Conservation (phyloP, 2,888 invertebrate species). For the Parelbella ahira region DNA sequence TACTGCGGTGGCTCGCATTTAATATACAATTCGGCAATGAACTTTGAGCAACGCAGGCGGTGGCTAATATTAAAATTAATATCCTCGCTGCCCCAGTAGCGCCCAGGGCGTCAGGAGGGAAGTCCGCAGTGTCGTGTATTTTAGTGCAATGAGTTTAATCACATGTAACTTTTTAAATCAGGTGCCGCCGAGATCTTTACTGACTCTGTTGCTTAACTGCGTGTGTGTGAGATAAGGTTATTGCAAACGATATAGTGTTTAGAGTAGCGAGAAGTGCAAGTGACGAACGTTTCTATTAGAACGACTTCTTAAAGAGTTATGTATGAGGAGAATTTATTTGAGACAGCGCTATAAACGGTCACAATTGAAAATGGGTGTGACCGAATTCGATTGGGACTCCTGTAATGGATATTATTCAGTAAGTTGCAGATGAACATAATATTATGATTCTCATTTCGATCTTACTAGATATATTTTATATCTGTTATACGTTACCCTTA, state of each 20-base stretch:
- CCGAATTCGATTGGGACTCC: constrained; percentile 72
- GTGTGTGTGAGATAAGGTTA: constrained; percentile 68
- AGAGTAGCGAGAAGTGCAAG: no score
- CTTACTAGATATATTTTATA: no score
- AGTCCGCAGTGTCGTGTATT: constrained; percentile 43
- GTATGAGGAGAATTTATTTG: constrained; percentile 40
- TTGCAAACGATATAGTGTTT: no score
- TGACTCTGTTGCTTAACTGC: constrained; percentile 59
- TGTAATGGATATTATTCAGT: constrained; percentile 73
- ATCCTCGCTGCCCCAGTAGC: constrained; percentile 72
- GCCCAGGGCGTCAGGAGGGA: constrained; percentile 61
- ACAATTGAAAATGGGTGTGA: constrained; percentile 70
- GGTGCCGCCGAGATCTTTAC: constrained; percentile 44
- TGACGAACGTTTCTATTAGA: constrained; percentile 25
- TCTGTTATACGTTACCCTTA: no score
- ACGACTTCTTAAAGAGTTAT: constrained; percentile 33
- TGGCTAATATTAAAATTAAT: constrained; percentile 78
- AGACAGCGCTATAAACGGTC: constrained; percentile 41
- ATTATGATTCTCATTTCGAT: no score
- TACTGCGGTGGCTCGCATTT: background rate
- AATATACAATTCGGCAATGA: no score
- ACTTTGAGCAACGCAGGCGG: constrained; percentile 61
- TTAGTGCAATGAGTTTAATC: constrained; percentile 58
- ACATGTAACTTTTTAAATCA: constrained; percentile 52
- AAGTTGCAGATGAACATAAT: constrained; percentile 39